Conservation (phyloP, 2,888 invertebrate genomes). For the Mylabris sibirica region DNA sequence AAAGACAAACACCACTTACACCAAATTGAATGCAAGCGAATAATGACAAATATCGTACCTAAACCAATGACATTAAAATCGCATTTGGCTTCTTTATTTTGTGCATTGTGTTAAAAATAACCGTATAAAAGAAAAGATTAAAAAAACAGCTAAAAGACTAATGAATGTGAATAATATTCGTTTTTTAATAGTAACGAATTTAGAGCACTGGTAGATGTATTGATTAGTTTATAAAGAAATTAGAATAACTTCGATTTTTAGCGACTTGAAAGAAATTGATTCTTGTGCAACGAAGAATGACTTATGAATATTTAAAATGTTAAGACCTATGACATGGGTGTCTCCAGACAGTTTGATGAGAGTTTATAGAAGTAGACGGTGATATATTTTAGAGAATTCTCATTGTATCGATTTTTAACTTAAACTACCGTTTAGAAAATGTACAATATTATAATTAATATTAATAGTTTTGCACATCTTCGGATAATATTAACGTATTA, state of each 20-base stretch:
- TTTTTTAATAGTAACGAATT: neutral
- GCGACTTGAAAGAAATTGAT: neutral
- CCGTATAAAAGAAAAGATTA: neutral
- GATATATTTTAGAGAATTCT: neutral
- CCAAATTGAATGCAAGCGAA: constrained; percentile 23
- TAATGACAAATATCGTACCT: constrained; percentile 14
- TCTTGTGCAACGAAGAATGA: neutral
- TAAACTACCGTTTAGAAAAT: neutral
- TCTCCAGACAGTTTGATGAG: neutral
- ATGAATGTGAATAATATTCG: neutral
- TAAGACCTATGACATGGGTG: constrained; percentile 3
- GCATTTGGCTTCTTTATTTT: constrained; percentile 24
- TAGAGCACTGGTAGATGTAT: too few species aligned
- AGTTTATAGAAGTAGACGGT: neutral
- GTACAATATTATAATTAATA: constrained; percentile 33
- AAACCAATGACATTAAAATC: constrained; percentile 31
- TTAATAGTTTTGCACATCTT: constrained; percentile 24
- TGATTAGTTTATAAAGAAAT: neutral
- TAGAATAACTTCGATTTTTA: neutral
- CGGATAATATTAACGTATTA: constrained; percentile 32
- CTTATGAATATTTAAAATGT: constrained; percentile 8
- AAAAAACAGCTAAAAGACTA: neutral
- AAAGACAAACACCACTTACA: constrained; percentile 9
- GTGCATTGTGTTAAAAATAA: neutral
- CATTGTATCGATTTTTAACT: neutral